These are phyloP conservation scores for Todiramphus chloris DNA, from an alignment of 2,113 vertebrate species.

Conservation along the genomic window DNA sequence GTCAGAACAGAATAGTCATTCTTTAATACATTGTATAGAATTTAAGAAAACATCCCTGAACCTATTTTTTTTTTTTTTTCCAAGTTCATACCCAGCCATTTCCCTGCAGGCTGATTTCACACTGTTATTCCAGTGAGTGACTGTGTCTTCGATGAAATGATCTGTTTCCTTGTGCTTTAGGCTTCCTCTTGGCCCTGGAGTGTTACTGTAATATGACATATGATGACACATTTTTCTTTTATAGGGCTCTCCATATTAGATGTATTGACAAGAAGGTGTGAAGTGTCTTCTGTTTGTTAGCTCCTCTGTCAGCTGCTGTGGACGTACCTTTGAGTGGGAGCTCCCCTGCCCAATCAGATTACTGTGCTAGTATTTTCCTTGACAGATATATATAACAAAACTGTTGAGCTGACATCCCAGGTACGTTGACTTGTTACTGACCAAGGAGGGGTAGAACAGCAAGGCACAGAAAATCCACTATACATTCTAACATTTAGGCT, in stretches of 20 bases:
- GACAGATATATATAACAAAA: neutral
- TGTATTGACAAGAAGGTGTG: neutral
- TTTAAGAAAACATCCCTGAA: constrained; percentile 39
- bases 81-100: neutral
- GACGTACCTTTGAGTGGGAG: neutral
- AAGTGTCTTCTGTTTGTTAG: neutral
- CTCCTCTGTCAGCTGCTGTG: neutral
- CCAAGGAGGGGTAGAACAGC: neutral
- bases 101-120: neutral
- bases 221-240: neutral
- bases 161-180: constrained; percentile 37
- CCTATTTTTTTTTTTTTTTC: neutral
- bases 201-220: constrained; percentile 35
- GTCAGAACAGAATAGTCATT: constrained; percentile 18
- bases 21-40: neutral
- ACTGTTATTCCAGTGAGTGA: neutral
- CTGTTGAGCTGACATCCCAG: neutral
- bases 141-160: neutral
- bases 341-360: neutral
- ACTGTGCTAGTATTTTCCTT: constrained; percentile 24
- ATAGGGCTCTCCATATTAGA: neutral
- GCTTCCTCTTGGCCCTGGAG: constrained; percentile 5
- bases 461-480: constrained; percentile 75
- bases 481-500: constrained; percentile 76
- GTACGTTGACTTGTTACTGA: neutral